Base-by-base conservation (phyloP, 2,888 invertebrate species). In the Stramonita haemastoma region DNA sequence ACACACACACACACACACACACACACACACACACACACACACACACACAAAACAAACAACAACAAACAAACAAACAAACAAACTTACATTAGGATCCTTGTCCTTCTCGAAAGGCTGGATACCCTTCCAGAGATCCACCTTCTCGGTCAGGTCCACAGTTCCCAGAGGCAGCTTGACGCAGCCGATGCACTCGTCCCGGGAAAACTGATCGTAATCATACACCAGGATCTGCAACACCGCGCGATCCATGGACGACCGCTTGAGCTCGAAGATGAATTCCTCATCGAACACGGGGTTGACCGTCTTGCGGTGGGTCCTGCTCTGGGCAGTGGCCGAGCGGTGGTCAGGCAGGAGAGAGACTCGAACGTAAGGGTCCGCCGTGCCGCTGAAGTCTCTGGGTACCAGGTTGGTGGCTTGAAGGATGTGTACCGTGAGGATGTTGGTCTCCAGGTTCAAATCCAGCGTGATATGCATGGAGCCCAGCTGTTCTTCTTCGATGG, bases 331-430 rank as follows among this genome's bases (percentile, higher is more conserved):
- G 6, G 91, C 83, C 86, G 92, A 92, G 81, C 93, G 91, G 32
- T 93, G 92, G 94, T 98, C 98, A 92, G 98, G 98, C 96, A 98
- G 98, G 98, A 99, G 98, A 96, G 98, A 98, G 0, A 99, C 98
- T 94, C 97, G 97, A 66, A 97, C 97, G 94, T 97, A 97, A 0
- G 97, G 97, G 96, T 97, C 95, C 26, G 94, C 94, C 0, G 95
- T 94, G 29, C 94, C 94, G 89, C 93, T 94, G 90, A 94, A 93
- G 90, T 95, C 95, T 34, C 94, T 92, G 0, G 95, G 93, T 90
- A 93, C 93, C 36, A 95, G 93, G 90, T 95, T 95, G n/a, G 97
- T 96, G 91, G 97, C 97, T 96, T 97, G 97, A 89, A 97, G 96
- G 17, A 98, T 96, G 90, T 97, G 96, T 17, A 97, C 97, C 0